Percentiles rank a stretch among this genome's conserved stretches.
These are phyloP conservation scores for Crossaster papposus DNA, from an alignment of 53 echinoderm and acorn worm genomes.

Conservation along the genomic window DNA sequence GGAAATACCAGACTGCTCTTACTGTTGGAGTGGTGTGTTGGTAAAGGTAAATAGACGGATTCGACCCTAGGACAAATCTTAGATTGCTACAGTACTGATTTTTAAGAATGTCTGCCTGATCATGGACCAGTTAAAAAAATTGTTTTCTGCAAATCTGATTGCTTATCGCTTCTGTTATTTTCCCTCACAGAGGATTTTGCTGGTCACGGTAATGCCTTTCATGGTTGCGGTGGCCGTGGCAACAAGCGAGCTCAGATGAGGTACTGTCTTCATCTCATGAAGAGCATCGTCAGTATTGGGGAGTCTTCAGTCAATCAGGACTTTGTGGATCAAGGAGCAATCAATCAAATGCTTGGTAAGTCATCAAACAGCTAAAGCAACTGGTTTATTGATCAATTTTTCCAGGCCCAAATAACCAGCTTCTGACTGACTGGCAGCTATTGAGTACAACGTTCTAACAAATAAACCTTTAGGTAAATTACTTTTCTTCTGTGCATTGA, in stretches of 20 bases:
- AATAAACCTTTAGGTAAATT: too few relatives aligned
- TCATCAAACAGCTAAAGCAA: not conserved
- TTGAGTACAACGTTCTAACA: too few relatives aligned
- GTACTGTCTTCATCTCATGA: conserved; percentile 92
- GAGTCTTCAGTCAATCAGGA: conserved; percentile 86
- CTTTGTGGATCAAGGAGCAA: conserved; percentile 93
- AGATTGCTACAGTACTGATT: not conserved
- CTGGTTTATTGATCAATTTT: too few relatives aligned
- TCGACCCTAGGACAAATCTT: not conserved
- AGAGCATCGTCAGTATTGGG: conserved; percentile 82
- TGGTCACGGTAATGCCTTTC: conserved; percentile 93
- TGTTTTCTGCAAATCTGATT: too few relatives aligned
- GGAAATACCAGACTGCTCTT: conserved; percentile 92
- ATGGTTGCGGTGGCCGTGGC: conserved; percentile 90
- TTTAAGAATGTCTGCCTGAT: not conserved
- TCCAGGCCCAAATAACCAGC: too few relatives aligned
- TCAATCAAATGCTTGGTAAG: conserved; percentile 92
- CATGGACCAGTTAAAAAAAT: too few relatives aligned
- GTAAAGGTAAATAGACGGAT: conserved; percentile 75
- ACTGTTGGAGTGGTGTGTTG: conserved; percentile 95
- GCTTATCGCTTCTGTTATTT: not conserved
- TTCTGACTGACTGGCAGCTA: too few relatives aligned
- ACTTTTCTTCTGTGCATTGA: too few relatives aligned
- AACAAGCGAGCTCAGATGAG: conserved; percentile 99
- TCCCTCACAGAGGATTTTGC: conserved; percentile 89